Base-by-base conservation (phyloP, 2,888 invertebrate species). In the Tiliacea citrago region DNA sequence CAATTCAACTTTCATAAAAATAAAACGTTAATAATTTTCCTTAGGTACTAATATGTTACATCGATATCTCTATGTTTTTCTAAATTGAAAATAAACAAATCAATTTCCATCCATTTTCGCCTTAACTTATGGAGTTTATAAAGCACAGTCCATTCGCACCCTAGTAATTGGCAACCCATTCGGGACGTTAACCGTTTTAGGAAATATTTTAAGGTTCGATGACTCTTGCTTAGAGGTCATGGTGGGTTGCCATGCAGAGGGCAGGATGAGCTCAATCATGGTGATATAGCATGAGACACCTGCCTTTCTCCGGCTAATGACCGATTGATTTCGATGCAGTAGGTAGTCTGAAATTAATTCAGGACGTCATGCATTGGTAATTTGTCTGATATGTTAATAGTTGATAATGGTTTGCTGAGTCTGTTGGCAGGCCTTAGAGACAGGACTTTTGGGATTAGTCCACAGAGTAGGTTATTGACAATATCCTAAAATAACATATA, bases 141-240 rank as follows among this genome's bases (percentile, higher is more conserved):
- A 63, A 57, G n/a, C 79, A 75, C 69, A 65, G 79, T 87, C 81
- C 83, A 73, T 68, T 73, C 63, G 77, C 74, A 55, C 71, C 74
- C 61, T 75, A 79, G 74, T 86, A 91, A 92, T 89, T 94, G 93
- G 89, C 77, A 77, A 87, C 82, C 88, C 86, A 82, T 80, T 82
- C 84, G 89, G 95, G 92, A 92, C 95, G 91, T 94, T 95, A 93
- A 95, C 95, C 95, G 94, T 92, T 93, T 95, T 95, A 94, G 95
- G 93, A 94, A 95, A 95, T 92, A 94, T 93, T 92, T 90, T 68
- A 89, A 86, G 88, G 96, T 95, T 96, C 96, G 93, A 93, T 94
- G 96, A 96, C 96, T 94, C 89, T 73, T 83, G 82, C 74, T 91
- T 93, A 94, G 95, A 95, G 95, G 95, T 95, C 95, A 81, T 86